Evolutionary conservation across 2,113 vertebrate species (phyloP).

Genomic region (Acrocephalus kingi): DNA sequence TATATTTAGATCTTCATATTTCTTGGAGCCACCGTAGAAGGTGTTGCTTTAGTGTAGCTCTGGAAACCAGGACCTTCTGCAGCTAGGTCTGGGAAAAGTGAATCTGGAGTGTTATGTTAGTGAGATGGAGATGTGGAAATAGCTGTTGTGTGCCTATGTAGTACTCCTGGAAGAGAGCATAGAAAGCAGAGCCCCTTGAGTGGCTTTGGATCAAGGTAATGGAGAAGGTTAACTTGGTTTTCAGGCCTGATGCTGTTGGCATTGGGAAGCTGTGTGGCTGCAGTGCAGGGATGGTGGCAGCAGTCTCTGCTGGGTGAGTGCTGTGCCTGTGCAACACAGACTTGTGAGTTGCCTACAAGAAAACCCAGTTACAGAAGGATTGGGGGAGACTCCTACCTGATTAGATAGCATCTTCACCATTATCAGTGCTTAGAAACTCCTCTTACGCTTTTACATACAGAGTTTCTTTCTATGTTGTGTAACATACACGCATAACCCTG

Average conservation of each 20-base stretch:
- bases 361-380: not conserved
- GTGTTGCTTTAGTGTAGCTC: not conserved
- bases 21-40: not conserved
- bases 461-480: not conserved
- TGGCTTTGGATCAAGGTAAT: not conserved
- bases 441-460: not conserved
- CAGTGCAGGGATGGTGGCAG: not conserved
- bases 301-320: accelerated
- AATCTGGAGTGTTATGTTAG: not conserved
- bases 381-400: not conserved
- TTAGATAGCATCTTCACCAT: not conserved
- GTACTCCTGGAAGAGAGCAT: not conserved
- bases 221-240: not conserved
- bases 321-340: not conserved
- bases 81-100: not conserved
- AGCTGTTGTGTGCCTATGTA: not conserved
- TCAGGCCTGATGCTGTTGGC: not conserved
- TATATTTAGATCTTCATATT: not conserved
- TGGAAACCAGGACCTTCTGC: not conserved
- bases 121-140: not conserved
- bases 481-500: not conserved
- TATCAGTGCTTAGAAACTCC: not conserved
- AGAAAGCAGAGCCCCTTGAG: not conserved
- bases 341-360: not conserved
- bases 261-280: accelerated